Percentiles rank a stretch among this genome's conserved stretches.
phyloP scores from a whole-genome alignment of 2,113 vertebrate genomes.

The Micronycteris hirsuta region DNA sequence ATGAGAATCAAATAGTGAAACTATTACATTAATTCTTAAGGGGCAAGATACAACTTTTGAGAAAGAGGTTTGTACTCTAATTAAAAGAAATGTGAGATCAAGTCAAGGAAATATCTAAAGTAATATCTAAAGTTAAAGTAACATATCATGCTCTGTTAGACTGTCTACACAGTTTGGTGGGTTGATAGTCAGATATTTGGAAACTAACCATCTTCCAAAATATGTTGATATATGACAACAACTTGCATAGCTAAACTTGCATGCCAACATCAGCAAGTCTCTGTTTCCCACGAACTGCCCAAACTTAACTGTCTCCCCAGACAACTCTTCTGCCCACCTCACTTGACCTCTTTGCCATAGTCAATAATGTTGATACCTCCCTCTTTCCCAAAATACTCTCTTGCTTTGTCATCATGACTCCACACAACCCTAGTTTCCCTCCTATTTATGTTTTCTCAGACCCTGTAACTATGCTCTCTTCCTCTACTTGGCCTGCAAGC shows the following conservation, averaged over 20 bases:
- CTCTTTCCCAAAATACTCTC: not conserved
- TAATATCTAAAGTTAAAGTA: not conserved
- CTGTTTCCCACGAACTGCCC: not conserved
- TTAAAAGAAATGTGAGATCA: not conserved
- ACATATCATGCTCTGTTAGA: not conserved
- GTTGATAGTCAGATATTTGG: not conserved
- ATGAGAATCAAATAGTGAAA: conserved; percentile 52
- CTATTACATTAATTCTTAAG: not conserved
- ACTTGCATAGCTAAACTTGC: too few relatives aligned
- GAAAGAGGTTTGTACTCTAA: not conserved
- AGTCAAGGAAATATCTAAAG: not conserved
- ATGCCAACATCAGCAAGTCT: not conserved
- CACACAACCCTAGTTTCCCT: not conserved
- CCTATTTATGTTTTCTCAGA: not conserved
- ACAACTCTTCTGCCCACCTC: not conserved
- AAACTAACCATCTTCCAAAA: not conserved
- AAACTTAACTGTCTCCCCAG: not conserved
- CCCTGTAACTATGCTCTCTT: not conserved
- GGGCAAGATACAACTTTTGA: conserved; percentile 25
- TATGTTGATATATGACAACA: not conserved
- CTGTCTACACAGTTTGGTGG: not conserved
- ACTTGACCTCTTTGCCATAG: not conserved
- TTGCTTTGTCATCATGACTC: not conserved
- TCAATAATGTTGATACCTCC: not conserved
- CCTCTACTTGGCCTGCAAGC: not conserved